Conservation (phyloP, 1,140 invertebrate species). For the Ephestia elutella region DNA sequence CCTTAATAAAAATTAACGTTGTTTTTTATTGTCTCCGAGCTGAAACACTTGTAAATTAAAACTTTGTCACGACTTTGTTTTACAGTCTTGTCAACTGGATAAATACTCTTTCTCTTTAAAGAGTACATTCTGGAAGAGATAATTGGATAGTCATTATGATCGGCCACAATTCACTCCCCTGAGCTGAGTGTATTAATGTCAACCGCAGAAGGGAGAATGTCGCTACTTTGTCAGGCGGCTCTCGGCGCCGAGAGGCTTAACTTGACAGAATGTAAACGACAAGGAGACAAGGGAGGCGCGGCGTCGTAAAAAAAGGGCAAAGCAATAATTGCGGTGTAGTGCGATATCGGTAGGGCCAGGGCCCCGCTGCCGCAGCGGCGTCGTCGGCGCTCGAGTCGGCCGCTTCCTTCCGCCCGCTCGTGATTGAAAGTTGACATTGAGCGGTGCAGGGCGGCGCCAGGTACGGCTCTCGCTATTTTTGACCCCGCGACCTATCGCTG, state of each 20-base stretch:
- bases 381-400: conserved; percentile 27
- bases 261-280: conserved; percentile 39
- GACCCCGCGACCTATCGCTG: conserved; percentile 63
- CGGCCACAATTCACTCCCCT: conserved; percentile 12
- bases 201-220: conserved; percentile 20
- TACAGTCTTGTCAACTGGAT: not conserved
- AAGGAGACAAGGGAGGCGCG: conserved; percentile 28
- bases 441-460: conserved; percentile 57
- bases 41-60: conserved; percentile 1
- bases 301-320: conserved; percentile 40
- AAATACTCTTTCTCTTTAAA: not conserved
- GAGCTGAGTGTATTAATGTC: conserved; percentile 25
- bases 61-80: not conserved
- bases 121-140: conserved; percentile 7
- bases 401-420: conserved; percentile 53
- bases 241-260: conserved; percentile 33
- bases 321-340: conserved; percentile 41
- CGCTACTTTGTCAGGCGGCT: conserved; percentile 23
- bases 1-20: conserved; percentile 14
- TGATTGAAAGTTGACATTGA: conserved; percentile 71
- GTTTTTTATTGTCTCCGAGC: conserved; percentile 10
- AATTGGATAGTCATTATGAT: conserved; percentile 19
- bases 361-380: conserved; percentile 13
- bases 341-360: conserved; percentile 17
- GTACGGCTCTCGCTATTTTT: conserved; percentile 66